Percentiles rank a stretch among this genome's conserved stretches.
Evolutionary conservation across 2,797 vertebrate genomes (phyloP).

Genomic region (Carapus acus): DNA sequence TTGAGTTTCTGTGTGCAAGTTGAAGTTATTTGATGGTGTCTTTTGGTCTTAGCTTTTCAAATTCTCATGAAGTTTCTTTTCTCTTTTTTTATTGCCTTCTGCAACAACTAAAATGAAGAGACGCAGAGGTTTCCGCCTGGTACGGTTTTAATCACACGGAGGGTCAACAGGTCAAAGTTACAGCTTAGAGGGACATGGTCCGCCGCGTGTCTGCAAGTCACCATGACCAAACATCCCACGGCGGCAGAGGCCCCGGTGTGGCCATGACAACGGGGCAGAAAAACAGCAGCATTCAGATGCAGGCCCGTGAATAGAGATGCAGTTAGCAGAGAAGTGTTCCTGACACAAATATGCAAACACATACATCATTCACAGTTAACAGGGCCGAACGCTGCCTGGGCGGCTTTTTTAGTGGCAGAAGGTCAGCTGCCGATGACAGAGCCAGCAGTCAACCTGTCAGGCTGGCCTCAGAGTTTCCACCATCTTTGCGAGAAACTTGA

Average conservation of each 20-base stretch:
- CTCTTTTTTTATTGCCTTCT: background rate
- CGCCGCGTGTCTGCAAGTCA: slow-evolving; percentile 38
- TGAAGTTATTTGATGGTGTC: too few relatives aligned
- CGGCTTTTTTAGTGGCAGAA: slow-evolving; percentile 3
- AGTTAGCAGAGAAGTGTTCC: slow-evolving; percentile 52
- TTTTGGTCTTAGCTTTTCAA: too few relatives aligned
- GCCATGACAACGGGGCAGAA: slow-evolving; percentile 52
- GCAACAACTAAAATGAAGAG: too few relatives aligned
- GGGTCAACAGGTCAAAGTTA: background rate
- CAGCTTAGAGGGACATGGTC: slow-evolving; percentile 16
- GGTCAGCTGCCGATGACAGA: slow-evolving; percentile 44
- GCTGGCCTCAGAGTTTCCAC: slow-evolving; percentile 55
- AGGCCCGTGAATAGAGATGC: slow-evolving; percentile 25
- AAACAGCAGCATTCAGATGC: slow-evolving; percentile 50
- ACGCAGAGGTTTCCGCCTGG: background rate
- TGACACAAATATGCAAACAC: slow-evolving; percentile 60
- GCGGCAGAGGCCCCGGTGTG: slow-evolving; percentile 22
- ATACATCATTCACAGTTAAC: slow-evolving; percentile 55
- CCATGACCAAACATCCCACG: slow-evolving; percentile 46
- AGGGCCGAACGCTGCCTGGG: slow-evolving; percentile 40
- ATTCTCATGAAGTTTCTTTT: background rate
- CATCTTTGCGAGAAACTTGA: slow-evolving; percentile 18
- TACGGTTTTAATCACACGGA: background rate
- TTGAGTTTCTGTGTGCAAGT: too few relatives aligned
- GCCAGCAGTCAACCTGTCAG: slow-evolving; percentile 42